Evolutionary conservation across 2,797 vertebrate genomes (phyloP), one percentile per base, ranked within the genome.

Genomic region (Alfaro cultratus): DNA sequence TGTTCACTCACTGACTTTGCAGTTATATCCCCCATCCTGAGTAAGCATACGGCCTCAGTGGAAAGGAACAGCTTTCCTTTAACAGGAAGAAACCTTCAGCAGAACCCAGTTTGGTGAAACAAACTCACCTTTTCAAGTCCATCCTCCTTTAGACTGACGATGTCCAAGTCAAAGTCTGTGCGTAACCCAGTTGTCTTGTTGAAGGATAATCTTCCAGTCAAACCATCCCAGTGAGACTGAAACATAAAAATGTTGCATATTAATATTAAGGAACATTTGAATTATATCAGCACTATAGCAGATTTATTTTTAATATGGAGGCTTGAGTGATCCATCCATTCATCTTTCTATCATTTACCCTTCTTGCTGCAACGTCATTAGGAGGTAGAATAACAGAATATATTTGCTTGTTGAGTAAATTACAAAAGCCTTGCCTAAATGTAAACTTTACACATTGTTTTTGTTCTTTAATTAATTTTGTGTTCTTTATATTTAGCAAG

Each of bases 201-300:
- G 94, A 99, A 99, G 81, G 97, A 97, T 70, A 99, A 96, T 55
- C 99, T 96, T 83, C 99, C 99, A 0, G 98, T 99, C 94, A 99
- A 94, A 87, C 98, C 99, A 93, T 99, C 99, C 99, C 99, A 99
- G 67, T 99, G 99, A 81, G 99, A 98, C 99, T 99, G 96, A 23
- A 94, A 85, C 80, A 90, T 13, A 88, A 83, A 1, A 81, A 4
- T 73, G 39, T 10, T 36, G 3, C 18, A 81, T 73, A 62, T 83
- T 82, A 70, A 80, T 53, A 46, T 46, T 46, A 75, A 49, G 31
- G 46, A 16, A 18, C 6, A 76, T 57, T 73, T 72, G 5, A 39
- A 26, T n/a, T 13, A 29, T 9, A 55, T 55, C n/a, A 75, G 41
- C 36, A 55, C n/a, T 4, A n/a, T 15, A 41, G 2, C 9, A 39